These are phyloP conservation scores for Bathynomus jamesi DNA, from an alignment of 1,140 invertebrate species.

Conservation along the genomic window DNA sequence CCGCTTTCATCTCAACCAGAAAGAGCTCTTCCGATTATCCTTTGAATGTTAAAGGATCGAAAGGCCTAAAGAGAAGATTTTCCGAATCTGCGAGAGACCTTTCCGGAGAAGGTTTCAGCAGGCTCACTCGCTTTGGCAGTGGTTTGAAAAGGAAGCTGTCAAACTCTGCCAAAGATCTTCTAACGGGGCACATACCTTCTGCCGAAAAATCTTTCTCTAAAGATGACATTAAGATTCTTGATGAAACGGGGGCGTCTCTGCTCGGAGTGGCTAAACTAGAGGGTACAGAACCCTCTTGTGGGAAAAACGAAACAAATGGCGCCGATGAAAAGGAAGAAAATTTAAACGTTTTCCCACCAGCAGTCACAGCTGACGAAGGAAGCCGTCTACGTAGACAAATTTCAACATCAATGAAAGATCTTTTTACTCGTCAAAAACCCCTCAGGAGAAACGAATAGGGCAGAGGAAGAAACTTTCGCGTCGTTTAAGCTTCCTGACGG, in stretches of 20 bases:
- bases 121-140: constrained; percentile 16
- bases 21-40: too few species aligned
- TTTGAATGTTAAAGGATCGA: background rate
- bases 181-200: background rate
- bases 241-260: background rate
- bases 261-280: background rate
- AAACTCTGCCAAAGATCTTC: constrained; percentile 7
- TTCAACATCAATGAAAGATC: background rate
- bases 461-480: background rate
- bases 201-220: background rate
- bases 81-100: background rate
- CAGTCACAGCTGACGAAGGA: background rate
- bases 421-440: background rate
- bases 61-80: background rate
- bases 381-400: background rate
- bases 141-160: constrained; percentile 11
- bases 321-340: background rate
- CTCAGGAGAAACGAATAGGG: background rate
- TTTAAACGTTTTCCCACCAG: too few species aligned
- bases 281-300: too few species aligned
- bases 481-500: background rate
- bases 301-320: background rate
- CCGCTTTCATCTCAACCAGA: too few species aligned
- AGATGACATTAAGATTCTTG: background rate
- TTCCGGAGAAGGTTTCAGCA: constrained; percentile 6